phyloP scores from a whole-genome alignment of 2,797 vertebrate genomes.

The Galaxias olidus region DNA sequence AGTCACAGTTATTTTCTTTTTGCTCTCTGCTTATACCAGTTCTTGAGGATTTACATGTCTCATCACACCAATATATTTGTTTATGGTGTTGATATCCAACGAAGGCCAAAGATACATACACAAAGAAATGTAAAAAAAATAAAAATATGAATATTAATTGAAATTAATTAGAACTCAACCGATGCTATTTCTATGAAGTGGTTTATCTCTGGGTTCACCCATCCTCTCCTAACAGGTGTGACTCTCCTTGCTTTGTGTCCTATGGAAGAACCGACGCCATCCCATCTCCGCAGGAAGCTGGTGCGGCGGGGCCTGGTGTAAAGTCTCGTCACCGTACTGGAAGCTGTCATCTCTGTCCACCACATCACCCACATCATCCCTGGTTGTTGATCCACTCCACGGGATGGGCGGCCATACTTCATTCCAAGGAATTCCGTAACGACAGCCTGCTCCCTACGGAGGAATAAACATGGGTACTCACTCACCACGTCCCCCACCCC shows the following conservation, averaged over 20 bases:
- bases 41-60: no score
- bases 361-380: conserved; percentile 35
- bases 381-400: conserved; percentile 62
- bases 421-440: conserved; percentile 68
- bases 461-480: conserved; percentile 69
- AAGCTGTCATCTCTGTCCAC: conserved; percentile 39
- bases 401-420: conserved; percentile 68
- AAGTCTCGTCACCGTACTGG: conserved; percentile 44
- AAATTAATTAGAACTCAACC: no score
- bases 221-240: neutral
- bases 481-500: conserved; percentile 55
- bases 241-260: neutral
- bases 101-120: no score
- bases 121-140: no score
- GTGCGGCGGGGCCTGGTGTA: conserved; percentile 19
- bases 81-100: no score
- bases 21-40: neutral
- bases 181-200: no score
- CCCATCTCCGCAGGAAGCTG: conserved; percentile 33
- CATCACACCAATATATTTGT: no score
- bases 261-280: conserved; percentile 28
- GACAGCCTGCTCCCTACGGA: conserved; percentile 69
- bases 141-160: no score
- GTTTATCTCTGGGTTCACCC: no score
- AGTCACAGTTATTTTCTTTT: conserved; percentile 30